Conservation (phyloP, 2,113 vertebrate species). For the Pontoporia blainvillei region DNA sequence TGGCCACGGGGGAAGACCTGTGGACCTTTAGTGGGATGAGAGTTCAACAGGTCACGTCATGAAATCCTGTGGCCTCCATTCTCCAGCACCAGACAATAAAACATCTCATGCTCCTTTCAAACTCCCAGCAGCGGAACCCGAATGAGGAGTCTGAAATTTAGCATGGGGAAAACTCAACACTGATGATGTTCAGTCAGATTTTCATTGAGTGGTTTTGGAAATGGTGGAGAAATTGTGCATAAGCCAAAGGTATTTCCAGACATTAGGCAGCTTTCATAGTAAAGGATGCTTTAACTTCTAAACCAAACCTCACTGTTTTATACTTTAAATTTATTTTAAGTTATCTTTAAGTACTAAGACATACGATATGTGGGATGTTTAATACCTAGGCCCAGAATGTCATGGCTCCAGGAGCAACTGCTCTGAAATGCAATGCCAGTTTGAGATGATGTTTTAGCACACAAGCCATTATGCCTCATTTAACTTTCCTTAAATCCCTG, state of each 20-base stretch:
- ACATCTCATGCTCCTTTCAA: constrained; percentile 70
- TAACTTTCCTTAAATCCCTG: background rate
- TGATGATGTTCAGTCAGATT: background rate
- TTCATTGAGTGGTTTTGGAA: constrained; percentile 46
- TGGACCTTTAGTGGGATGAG: background rate
- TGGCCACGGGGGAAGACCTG: constrained; percentile 29
- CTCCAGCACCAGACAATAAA: constrained; percentile 68
- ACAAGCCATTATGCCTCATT: background rate
- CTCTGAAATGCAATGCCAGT: background rate
- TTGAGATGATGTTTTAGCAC: background rate
- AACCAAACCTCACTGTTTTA: background rate
- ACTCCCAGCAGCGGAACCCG: constrained; percentile 61
- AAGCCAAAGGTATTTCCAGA: constrained; percentile 26
- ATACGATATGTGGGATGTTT: background rate
- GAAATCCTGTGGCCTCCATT: constrained; percentile 37
- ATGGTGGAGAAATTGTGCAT: background rate
- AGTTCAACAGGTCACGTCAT: constrained; percentile 46
- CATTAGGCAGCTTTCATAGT: background rate
- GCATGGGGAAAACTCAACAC: constrained; percentile 69
- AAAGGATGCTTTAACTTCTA: constrained; percentile 20
- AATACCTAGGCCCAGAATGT: background rate
- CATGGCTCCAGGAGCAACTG: background rate
- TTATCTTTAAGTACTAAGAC: background rate
- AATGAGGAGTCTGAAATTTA: constrained; percentile 51
- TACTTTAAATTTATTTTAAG: constrained; percentile 25